phyloP scores from a whole-genome alignment of 2,888 invertebrate species.

The Tipula lateralis region DNA sequence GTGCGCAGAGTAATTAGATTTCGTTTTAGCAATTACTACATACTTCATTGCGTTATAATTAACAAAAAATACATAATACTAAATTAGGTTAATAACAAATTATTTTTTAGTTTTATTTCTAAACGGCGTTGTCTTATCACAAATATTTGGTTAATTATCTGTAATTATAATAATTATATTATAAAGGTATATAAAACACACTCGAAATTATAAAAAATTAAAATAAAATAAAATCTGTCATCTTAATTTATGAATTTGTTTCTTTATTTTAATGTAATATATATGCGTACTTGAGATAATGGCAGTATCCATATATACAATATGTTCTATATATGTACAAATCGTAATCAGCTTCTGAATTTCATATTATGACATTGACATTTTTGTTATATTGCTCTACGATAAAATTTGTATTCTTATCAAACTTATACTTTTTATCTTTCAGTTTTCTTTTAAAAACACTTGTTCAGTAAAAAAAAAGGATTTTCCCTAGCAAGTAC shows the following conservation, averaged over 20 bases:
- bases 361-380: not conserved
- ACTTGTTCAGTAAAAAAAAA: not conserved
- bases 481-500: not conserved
- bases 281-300: not conserved
- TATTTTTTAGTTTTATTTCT: not conserved
- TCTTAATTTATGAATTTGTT: not conserved
- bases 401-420: not conserved
- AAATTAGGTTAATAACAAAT: not conserved
- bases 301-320: not conserved
- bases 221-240: not conserved
- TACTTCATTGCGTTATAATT: constrained; percentile 7
- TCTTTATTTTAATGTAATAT: not conserved
- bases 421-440: not conserved
- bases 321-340: not conserved
- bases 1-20: not conserved
- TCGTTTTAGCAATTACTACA: not conserved
- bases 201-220: not conserved
- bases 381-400: not conserved
- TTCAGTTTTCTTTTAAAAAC: not conserved
- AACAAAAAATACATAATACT: not conserved
- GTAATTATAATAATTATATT: not conserved
- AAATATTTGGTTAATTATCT: constrained; percentile 1
- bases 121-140: not conserved
- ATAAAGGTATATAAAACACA: not conserved
- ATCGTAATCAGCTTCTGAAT: not conserved